A percentile compares a stretch with the other conserved stretches of the same genome.
phyloP scores from a whole-genome alignment of 2,113 vertebrate genomes.

The Narcine bancroftii region DNA sequence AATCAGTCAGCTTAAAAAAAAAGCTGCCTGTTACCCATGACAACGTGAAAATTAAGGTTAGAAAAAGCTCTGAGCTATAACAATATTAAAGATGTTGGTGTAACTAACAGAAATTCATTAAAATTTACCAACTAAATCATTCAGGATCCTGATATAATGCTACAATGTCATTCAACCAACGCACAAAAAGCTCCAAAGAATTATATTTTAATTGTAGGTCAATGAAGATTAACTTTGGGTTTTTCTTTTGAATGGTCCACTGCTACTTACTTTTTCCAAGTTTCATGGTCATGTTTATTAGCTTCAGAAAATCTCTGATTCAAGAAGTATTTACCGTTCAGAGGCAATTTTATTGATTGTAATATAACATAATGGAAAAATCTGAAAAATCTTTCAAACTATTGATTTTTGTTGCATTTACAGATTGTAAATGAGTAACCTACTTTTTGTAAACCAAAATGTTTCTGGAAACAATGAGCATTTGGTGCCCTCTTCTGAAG shows the following conservation, averaged over 20 bases:
- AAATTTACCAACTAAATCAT: not conserved
- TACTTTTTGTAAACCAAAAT: not conserved
- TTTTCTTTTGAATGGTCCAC: not conserved
- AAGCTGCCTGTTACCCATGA: not conserved
- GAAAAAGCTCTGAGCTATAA: not conserved
- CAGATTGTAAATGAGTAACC: not conserved
- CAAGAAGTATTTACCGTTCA: not conserved
- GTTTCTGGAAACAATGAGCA: not conserved
- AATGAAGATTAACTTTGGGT: not conserved
- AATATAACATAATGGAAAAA: not conserved
- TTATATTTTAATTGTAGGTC: not conserved
- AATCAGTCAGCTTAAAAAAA: not conserved
- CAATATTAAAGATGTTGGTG: not conserved
- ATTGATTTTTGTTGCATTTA: not conserved
- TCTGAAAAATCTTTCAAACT: not conserved
- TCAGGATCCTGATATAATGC: not conserved
- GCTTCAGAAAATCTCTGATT: not conserved
- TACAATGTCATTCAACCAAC: not conserved
- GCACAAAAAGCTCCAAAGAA: not conserved
- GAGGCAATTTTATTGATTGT: constrained; percentile 1
- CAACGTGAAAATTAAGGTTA: not conserved
- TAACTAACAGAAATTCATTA: not conserved
- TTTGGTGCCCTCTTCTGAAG: constrained; percentile 33
- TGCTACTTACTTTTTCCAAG: not conserved
- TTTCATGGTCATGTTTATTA: not conserved